These are phyloP conservation scores for Epizoanthus stellaris DNA, from an alignment of 92 coral and sea anemone species.

Conservation along the genomic window DNA sequence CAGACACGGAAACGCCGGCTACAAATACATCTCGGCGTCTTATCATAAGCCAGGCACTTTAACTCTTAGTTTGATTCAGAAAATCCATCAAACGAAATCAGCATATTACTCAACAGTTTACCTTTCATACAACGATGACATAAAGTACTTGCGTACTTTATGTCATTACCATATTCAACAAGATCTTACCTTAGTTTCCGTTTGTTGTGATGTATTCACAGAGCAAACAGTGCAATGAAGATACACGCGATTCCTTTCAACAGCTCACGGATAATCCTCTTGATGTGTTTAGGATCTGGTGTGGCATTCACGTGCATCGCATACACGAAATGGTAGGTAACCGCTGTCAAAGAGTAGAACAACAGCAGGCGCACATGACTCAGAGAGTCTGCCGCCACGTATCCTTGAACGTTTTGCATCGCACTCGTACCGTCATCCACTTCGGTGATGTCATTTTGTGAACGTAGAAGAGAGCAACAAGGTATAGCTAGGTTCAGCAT, in stretches of 20 bases:
- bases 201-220: slow-evolving; percentile 63
- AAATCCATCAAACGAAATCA: too few relatives aligned
- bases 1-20: too few relatives aligned
- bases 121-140: too few relatives aligned
- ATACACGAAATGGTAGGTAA: slow-evolving; percentile 54
- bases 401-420: slow-evolving; percentile 48
- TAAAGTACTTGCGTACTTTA: too few relatives aligned
- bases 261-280: slow-evolving; percentile 47
- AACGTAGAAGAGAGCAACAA: not conserved
- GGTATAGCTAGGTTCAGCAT: not conserved
- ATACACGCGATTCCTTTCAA: slow-evolving; percentile 58
- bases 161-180: not conserved
- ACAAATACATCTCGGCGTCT: too few relatives aligned
- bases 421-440: not conserved
- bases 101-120: too few relatives aligned
- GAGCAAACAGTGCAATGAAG: slow-evolving; percentile 50
- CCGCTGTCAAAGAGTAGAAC: slow-evolving; percentile 58
- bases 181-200: slow-evolving; percentile 55
- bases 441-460: not conserved
- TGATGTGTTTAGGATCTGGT: not conserved
- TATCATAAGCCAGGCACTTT: too few relatives aligned
- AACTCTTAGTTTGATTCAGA: too few relatives aligned
- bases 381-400: slow-evolving; percentile 51
- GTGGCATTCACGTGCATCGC: slow-evolving; percentile 40
- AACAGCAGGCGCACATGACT: slow-evolving; percentile 44